phyloP scores from a whole-genome alignment of 2,888 invertebrate species.

The Physocephala rufipes region DNA sequence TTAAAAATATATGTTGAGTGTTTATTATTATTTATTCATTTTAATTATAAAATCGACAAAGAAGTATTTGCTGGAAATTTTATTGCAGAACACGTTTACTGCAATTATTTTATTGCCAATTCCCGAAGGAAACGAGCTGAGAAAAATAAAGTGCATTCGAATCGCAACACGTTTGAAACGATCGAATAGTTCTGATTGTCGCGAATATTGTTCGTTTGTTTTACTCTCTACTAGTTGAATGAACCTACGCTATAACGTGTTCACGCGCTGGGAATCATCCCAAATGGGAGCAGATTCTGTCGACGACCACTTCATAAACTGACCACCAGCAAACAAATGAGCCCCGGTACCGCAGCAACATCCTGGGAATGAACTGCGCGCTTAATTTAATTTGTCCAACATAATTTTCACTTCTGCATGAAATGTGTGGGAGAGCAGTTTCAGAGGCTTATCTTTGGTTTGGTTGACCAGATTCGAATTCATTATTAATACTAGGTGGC shows the following conservation, averaged over 20 bases:
- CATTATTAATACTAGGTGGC: slow-evolving; percentile 42
- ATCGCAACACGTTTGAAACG: slow-evolving; percentile 37
- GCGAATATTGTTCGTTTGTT: not conserved
- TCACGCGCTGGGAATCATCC: slow-evolving; percentile 42
- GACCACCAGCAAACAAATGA: too few species aligned
- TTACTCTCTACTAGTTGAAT: not conserved
- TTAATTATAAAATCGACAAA: slow-evolving; percentile 35
- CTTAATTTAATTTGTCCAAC: slow-evolving; percentile 40
- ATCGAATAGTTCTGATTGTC: too few species aligned
- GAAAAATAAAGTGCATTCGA: slow-evolving; percentile 43
- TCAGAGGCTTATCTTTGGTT: not conserved
- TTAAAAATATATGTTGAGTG: not conserved
- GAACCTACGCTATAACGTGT: slow-evolving; percentile 32
- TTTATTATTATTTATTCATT: slow-evolving; percentile 13
- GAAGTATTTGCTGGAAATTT: slow-evolving; percentile 58
- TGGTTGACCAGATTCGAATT: slow-evolving; percentile 29
- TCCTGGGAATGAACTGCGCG: slow-evolving; percentile 11
- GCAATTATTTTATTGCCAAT: slow-evolving; percentile 63
- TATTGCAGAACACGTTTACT: slow-evolving; percentile 61
- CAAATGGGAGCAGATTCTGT: slow-evolving; percentile 41
- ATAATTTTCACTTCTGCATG: slow-evolving; percentile 32
- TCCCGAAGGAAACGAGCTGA: slow-evolving; percentile 54
- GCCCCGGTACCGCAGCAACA: too few species aligned
- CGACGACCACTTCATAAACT: not conserved
- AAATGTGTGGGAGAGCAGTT: not conserved